Evolutionary conservation across 1,140 invertebrate genomes (phyloP).

Genomic region (Zaprionus taronus): DNA sequence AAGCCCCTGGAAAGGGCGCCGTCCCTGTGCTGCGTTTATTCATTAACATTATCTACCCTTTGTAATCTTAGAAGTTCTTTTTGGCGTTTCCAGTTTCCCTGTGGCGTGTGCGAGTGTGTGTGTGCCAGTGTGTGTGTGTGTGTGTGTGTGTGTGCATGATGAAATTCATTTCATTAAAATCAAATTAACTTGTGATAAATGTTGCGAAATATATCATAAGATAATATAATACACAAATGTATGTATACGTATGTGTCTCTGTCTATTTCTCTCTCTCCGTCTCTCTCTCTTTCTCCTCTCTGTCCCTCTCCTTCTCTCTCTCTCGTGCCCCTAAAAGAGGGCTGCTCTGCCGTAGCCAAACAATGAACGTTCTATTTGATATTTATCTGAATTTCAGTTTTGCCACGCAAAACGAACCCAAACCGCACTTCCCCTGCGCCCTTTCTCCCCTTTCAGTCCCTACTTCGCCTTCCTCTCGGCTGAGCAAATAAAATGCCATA

Average conservation of each 20-base stretch:
- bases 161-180: conserved; percentile 83
- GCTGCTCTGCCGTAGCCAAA: conserved; percentile 39
- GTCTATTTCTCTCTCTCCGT: conserved; percentile 1
- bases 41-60: conserved; percentile 82
- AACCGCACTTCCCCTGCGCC: background rate
- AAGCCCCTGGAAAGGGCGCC: conserved; percentile 22
- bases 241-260: conserved; percentile 15
- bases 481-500: conserved; percentile 78
- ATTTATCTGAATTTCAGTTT: conserved; percentile 78
- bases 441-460: background rate
- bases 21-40: conserved; percentile 52
- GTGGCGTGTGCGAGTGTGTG: conserved; percentile 12
- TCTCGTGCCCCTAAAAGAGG: conserved; percentile 1
- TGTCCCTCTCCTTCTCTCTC: background rate
- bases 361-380: conserved; percentile 80
- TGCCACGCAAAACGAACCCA: conserved; percentile 39
- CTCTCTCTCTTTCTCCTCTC: background rate
- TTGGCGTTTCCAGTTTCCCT: conserved; percentile 64
- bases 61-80: conserved; percentile 63
- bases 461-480: conserved; percentile 45
- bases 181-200: conserved; percentile 83
- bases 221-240: conserved; percentile 29
- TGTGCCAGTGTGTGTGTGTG: background rate
- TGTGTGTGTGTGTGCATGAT: conserved; percentile 37
- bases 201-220: conserved; percentile 79